Evolutionary conservation across 2,888 invertebrate species (phyloP), one percentile per base, ranked within the genome.

Genomic region (Sinhomidia bicolor): DNA sequence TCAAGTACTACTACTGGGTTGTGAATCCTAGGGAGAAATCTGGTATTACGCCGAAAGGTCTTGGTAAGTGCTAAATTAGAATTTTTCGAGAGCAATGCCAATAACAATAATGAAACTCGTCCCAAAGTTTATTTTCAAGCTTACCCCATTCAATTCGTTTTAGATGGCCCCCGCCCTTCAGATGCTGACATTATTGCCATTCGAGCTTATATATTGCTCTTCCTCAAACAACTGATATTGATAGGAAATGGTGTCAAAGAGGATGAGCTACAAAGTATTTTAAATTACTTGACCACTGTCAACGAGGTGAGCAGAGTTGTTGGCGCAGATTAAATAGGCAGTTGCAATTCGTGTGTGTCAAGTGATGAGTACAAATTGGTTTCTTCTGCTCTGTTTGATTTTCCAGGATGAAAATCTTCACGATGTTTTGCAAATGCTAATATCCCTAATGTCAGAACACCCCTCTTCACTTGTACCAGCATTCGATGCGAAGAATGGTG

Each of bases 1-100:
- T 99, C 90, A 99, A 99, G 94, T 99, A 98, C 94, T 99, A 99
- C 94, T 99, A 99, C 94, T 99, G 99, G 99, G 98, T 99, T 68
- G 97, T 97, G 89, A 98, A 98, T 95, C 99, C 99, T 0, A 95
- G 97, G 91, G 96, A 97, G 91, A 98, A 98, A 94, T 99, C 98
- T 94, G 98, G 98, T 82, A 98, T 99, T 93, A 96, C 96, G 88
- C 98, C 99, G 26, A 99, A 99, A 94, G 99, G 98, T 93, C 94
- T 98, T 92, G 98, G 99, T 98, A 94, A 95, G 96, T 94, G 36
- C 10, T 32, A 14, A 17, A 51, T 44, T 78, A n/a, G 12, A n/a
- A n/a, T n/a, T n/a, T n/a, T n/a, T n/a, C n/a, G n/a, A n/a, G n/a
- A n/a, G n/a, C n/a, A n/a, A n/a, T n/a, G n/a, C n/a, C n/a, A n/a